These are phyloP conservation scores for Harpagoxenus sublaevis DNA, from an alignment of 2,888 invertebrate species.

Conservation along the genomic window DNA sequence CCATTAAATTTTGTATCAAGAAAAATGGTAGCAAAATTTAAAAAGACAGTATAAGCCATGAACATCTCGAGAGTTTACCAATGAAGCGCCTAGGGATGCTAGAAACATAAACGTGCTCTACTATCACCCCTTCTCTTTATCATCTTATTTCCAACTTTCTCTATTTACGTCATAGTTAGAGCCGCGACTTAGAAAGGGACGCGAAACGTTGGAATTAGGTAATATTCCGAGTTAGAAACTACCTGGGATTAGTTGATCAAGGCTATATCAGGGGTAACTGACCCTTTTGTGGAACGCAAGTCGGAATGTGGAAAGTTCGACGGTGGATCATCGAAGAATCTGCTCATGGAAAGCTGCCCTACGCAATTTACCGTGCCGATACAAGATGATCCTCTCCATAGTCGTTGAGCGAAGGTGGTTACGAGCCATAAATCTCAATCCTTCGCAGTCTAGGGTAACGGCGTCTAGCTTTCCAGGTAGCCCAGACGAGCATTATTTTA, in stretches of 20 bases:
- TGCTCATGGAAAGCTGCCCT: not conserved
- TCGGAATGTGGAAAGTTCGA: slow-evolving; percentile 33
- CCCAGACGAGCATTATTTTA: slow-evolving; percentile 15
- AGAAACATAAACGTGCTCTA: not conserved
- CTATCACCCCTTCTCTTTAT: not conserved
- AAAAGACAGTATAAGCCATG: not conserved
- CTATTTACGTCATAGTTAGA: slow-evolving; percentile 35
- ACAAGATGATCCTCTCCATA: slow-evolving; percentile 8
- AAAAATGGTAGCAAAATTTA: not conserved
- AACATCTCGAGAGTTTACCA: not conserved
- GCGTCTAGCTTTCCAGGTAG: slow-evolving; percentile 40
- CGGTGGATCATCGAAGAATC: slow-evolving; percentile 32
- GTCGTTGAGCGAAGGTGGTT: slow-evolving; percentile 46
- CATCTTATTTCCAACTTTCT: slow-evolving; percentile 46
- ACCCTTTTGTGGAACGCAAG: slow-evolving; percentile 17
- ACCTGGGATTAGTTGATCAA: slow-evolving; percentile 30
- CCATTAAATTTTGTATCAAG: not conserved
- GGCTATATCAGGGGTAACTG: not conserved
- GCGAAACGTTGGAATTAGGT: not conserved
- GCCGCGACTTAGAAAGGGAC: slow-evolving; percentile 23
- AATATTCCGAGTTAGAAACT: slow-evolving; percentile 41
- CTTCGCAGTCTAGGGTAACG: slow-evolving; percentile 21
- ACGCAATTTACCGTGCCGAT: slow-evolving; percentile 21
- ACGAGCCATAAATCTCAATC: slow-evolving; percentile 59
- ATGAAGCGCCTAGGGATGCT: not conserved